Base-by-base conservation (phyloP, 2,113 vertebrate species). In the Sinocyclocheilus maitianheensis region DNA sequence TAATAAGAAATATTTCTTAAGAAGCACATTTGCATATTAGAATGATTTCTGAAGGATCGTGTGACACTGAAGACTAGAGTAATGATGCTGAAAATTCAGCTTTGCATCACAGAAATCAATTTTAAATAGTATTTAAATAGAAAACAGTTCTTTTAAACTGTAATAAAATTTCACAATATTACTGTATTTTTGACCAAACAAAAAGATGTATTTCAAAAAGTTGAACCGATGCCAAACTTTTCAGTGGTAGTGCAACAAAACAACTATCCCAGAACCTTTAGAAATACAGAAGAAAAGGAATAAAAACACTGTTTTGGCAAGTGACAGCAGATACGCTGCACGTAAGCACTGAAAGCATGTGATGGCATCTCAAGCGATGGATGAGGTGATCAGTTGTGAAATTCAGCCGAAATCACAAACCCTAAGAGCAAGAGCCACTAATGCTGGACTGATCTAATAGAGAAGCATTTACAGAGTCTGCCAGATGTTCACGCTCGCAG, bases 321-420 rank as follows among this genome's bases (percentile, higher is more conserved):
- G 58, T 62, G 4, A 37, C 18, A 72, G 34, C 69, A 72, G 69
- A 72, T 72, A 30, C 2, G 18, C 34, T 72, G 67, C 67, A 69
- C 65, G 3, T 65, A 65, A 65, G 24, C 12, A 6, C 65, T 16
- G 34, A 37, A 22, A 72, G 69, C 1, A 0, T 72, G 69, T 72
- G 34, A 37, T 40, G 69, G 69, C 69, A 72, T 40, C 37, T 72
- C 69, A 4, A 72, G 30, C 14, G 16, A 69, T 69, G 18, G 67
- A 69, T 37, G 67, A 34, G 30, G 30, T 69, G 67, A 69, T 69
- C 67, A 69, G 34, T 71, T 40, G 69, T 72, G 24, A 77, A 77
- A 53, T 53, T 53, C 4, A 10, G 24, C 75, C 46, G 20, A 55
- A 55, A 55, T 51, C 24, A 77, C 14, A 53, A 26, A 30, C 24